These are phyloP conservation scores for Oreochromis aureus DNA, from an alignment of 2,113 vertebrate genomes.

Conservation along the genomic window DNA sequence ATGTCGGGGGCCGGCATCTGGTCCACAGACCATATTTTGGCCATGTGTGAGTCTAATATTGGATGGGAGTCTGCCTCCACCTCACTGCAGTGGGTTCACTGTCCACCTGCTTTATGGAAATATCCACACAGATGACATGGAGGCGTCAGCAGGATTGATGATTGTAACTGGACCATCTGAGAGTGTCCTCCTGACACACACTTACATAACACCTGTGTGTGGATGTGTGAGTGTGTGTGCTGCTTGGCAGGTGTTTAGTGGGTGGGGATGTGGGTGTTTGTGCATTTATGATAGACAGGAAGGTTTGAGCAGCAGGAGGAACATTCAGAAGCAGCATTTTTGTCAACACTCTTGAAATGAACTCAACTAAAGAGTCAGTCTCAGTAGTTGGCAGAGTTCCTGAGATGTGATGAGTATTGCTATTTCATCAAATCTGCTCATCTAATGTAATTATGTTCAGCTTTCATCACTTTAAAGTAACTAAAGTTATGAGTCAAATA, in stretches of 20 bases:
- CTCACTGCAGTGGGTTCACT: background rate
- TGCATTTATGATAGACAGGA: background rate
- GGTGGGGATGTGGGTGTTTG: background rate
- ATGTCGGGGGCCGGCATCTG: background rate
- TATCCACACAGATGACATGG: constrained; percentile 15
- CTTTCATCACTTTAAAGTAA: background rate
- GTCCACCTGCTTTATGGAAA: background rate
- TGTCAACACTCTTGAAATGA: background rate
- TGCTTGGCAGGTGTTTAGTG: constrained; percentile 19
- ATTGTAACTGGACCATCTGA: constrained; percentile 8
- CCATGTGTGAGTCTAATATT: background rate
- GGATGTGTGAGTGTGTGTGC: background rate
- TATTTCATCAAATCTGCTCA: background rate
- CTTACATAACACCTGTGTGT: constrained; percentile 11
- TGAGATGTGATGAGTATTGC: background rate
- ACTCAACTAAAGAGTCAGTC: background rate
- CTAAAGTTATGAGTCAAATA: background rate
- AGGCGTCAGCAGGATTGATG: constrained; percentile 10
- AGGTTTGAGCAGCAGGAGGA: background rate
- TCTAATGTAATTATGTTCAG: background rate
- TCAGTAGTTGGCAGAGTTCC: background rate
- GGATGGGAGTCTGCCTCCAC: background rate
- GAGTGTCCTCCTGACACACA: constrained; percentile 12
- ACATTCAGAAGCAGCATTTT: background rate
- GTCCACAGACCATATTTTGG: background rate